A percentile compares a stretch with the other conserved stretches of the same genome.
Conservation (phyloP, 2,113 vertebrate genomes). For the Abramis brama region DNA sequence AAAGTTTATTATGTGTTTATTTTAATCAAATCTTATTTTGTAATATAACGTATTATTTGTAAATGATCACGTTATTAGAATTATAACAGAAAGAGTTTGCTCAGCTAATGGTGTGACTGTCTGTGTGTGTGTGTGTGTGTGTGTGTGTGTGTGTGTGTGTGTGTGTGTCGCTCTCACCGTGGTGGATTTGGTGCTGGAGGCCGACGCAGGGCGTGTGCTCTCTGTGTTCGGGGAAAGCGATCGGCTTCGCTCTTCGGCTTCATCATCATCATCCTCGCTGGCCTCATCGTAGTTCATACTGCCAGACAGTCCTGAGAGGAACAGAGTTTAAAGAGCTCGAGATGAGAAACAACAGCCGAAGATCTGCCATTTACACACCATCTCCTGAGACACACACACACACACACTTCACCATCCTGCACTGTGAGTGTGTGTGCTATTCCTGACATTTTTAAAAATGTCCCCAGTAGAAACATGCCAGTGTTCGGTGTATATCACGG, state of each 20-base stretch:
- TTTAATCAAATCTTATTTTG: background rate
- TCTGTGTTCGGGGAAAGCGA: conserved; percentile 74
- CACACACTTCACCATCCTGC: background rate
- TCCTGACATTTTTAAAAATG: background rate
- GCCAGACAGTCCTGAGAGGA: conserved; percentile 83
- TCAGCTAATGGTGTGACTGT: too few species aligned
- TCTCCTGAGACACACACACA: background rate
- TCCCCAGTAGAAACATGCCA: background rate
- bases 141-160: too few species aligned
- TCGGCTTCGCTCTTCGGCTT: conserved; percentile 63
- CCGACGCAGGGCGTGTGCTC: conserved; percentile 79
- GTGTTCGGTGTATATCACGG: background rate
- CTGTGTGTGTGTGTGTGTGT: background rate
- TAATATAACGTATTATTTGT: background rate
- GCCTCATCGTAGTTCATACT: conserved; percentile 94
- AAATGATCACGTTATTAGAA: background rate
- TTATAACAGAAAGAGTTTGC: background rate
- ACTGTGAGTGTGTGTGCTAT: background rate
- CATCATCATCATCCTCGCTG: conserved; percentile 78
- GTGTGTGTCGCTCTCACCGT: conserved; percentile 68
- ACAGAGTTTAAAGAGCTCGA: background rate
- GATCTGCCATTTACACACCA: background rate
- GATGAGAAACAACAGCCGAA: background rate
- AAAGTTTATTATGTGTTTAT: background rate
- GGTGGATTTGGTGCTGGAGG: conserved; percentile 80